These are phyloP conservation scores for Chrysodeixis includens DNA, from an alignment of 2,888 invertebrate genomes.

Conservation along the genomic window DNA sequence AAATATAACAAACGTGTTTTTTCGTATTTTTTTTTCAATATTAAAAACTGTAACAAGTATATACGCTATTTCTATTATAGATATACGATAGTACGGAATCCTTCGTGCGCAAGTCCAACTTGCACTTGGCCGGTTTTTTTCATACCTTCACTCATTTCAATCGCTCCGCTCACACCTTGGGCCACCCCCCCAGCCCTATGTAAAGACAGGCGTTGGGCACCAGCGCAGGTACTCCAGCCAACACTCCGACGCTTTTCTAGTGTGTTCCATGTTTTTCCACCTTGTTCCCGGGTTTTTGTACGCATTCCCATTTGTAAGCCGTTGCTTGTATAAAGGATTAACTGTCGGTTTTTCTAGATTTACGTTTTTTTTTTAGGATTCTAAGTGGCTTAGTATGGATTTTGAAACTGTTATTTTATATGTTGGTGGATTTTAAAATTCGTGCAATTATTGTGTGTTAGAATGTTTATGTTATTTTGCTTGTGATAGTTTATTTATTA, in stretches of 20 bases:
- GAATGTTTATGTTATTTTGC: too few relatives aligned
- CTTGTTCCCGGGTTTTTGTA: conserved; percentile 42
- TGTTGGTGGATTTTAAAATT: background rate
- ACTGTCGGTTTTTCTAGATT: conserved; percentile 11
- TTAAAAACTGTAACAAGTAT: too few relatives aligned
- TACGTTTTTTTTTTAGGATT: conserved; percentile 1
- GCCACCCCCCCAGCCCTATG: conserved; percentile 26
- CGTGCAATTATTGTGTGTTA: too few relatives aligned
- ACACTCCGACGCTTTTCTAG: conserved; percentile 57
- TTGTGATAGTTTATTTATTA: too few relatives aligned
- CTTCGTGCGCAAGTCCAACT: too few relatives aligned
- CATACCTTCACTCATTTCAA: background rate
- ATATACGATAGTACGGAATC: too few relatives aligned
- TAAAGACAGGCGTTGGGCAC: conserved; percentile 42
- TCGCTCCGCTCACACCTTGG: conserved; percentile 21
- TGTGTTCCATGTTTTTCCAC: conserved; percentile 55
- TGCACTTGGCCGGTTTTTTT: too few relatives aligned
- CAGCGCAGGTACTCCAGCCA: conserved; percentile 31
- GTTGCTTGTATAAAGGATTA: conserved; percentile 20
- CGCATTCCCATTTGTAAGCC: conserved; percentile 38
- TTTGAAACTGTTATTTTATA: conserved; percentile 3
- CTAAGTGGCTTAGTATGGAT: conserved; percentile 8
- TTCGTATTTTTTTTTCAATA: too few relatives aligned
- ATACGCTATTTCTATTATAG: too few relatives aligned
- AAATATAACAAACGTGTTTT: too few relatives aligned